Evolutionary conservation across 2,113 vertebrate species (phyloP), one percentile per base, ranked within the genome.

Genomic region (Grus americana): DNA sequence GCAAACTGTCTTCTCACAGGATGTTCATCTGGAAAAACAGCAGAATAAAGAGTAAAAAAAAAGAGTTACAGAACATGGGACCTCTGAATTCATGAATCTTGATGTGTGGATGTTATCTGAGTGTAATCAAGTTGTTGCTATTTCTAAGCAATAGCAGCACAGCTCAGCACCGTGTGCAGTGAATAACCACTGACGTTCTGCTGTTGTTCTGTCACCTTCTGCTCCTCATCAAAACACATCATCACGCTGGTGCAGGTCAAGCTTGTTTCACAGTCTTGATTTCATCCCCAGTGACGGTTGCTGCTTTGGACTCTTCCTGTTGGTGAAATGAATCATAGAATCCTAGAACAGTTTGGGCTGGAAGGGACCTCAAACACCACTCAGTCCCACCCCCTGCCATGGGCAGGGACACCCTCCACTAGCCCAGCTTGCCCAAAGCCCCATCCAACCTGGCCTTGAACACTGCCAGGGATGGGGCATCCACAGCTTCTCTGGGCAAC

Each of bases 91-190:
- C 62, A 79, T 15, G 42, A 38, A 18, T 47, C 61, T 21, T 13
- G 54, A 61, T 0, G 0, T 83, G 63, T 42, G 47, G 52, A 52
- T 0, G 1, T 44, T 30, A 59, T 15, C n/a, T 15, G 44, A 75
- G 46, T 5, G 8, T 22, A 55, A 50, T 30, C 15, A 66, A 74
- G 74, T 22, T 54, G 66, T 17, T 76, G 78, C 34, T 57, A 8
- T 72, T 46, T 73, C 40, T 42, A 12, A 78, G 68, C 55, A 54
- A 8, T 8, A 38, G 46, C 62, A 80, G 57, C 57, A 15, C n/a
- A 57, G 75, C 40, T 46, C 22, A 40, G 55, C 49, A 46, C 49
- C 74, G 14, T 2, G 5, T 50, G 79, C 40, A 38, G 36, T 34
- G 79, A 73, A 65, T 54, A 54, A 74, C 34, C 49, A 16, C 10